phyloP scores from a whole-genome alignment of 2,888 invertebrate species.

The Colostygia pectinataria region DNA sequence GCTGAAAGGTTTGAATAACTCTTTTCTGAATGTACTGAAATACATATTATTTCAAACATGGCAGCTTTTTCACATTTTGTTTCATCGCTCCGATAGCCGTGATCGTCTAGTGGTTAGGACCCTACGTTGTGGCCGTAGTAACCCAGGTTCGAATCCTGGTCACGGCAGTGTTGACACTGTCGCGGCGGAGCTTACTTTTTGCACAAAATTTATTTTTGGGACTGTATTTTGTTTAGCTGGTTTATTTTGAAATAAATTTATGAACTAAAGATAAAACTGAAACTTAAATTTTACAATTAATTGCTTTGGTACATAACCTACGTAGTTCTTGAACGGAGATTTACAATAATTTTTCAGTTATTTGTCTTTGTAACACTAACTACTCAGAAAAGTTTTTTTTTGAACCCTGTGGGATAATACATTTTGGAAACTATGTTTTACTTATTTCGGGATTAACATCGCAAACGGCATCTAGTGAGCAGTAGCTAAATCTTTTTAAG shows the following conservation, averaged over 20 bases:
- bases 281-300: no score
- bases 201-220: conserved; percentile 12
- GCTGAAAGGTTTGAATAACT: no score
- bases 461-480: conserved; percentile 16
- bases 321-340: no score
- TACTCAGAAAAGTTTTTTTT: no score
- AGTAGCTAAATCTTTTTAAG: neutral
- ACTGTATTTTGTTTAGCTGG: no score
- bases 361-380: no score
- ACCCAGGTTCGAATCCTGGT: conserved; percentile 86
- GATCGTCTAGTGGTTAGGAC: conserved; percentile 90
- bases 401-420: no score
- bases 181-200: conserved; percentile 61
- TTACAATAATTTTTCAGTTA: no score
- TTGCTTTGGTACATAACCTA: no score
- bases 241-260: no score
- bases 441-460: no score
- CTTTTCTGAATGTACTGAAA: neutral
- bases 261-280: no score
- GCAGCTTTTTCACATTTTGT: conserved; percentile 84
- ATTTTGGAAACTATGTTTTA: neutral
- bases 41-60: neutral
- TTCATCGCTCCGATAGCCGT: conserved; percentile 53
- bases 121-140: conserved; percentile 91
- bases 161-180: conserved; percentile 61